Conservation (phyloP, 2,797 vertebrate species). For the Tenualosa ilisha region DNA sequence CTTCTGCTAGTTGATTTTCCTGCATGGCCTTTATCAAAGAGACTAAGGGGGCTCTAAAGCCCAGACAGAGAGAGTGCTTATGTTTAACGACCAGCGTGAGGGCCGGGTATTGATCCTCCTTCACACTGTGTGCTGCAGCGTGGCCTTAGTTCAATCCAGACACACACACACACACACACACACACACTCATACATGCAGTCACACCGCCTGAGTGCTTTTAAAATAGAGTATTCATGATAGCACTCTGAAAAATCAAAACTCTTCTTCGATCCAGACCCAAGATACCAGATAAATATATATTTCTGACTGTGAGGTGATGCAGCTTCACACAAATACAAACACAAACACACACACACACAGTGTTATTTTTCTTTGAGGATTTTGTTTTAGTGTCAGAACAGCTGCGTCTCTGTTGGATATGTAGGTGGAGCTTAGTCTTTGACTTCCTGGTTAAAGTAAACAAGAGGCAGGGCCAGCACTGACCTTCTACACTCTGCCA, state of each 20-base stretch:
- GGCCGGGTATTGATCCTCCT: slow-evolving; percentile 75
- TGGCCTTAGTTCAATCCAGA: slow-evolving; percentile 37
- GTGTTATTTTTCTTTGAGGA: neutral
- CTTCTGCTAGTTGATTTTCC: slow-evolving; percentile 58
- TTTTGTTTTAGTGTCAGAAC: neutral
- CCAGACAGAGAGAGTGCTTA: slow-evolving; percentile 67
- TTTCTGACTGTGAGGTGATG: slow-evolving; percentile 69
- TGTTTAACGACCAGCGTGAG: slow-evolving; percentile 79
- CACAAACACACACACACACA: neutral
- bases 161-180: neutral
- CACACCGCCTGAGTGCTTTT: slow-evolving; percentile 35
- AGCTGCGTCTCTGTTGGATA: neutral
- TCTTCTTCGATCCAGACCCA: slow-evolving; percentile 67
- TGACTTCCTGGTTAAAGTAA: neutral
- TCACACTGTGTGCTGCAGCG: neutral
- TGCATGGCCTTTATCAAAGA: slow-evolving; percentile 68
- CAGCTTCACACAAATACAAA: neutral
- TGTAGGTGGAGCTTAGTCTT: neutral
- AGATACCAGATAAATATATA: slow-evolving; percentile 66
- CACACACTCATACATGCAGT: neutral
- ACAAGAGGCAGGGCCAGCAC: neutral
- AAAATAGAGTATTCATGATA: slow-evolving; percentile 72
- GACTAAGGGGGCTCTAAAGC: slow-evolving; percentile 74
- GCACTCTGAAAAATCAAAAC: slow-evolving; percentile 71
- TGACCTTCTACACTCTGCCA: neutral